Conservation (phyloP, 1,140 invertebrate species). For the Onthophagus taurus region DNA sequence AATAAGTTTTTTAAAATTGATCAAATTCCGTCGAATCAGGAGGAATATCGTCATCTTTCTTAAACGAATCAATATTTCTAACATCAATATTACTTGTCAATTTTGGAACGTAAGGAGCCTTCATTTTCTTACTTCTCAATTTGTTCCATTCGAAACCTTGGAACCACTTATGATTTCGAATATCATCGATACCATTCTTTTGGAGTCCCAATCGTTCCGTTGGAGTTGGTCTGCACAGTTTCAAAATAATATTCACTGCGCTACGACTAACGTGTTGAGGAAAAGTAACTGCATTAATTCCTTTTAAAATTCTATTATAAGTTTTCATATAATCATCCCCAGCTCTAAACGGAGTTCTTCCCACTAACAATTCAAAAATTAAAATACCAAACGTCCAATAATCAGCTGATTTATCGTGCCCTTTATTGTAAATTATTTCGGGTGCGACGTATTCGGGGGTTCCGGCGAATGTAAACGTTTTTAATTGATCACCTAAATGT, state of each 20-base stretch:
- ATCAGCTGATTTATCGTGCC: conserved; percentile 86
- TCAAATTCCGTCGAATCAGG: conserved; percentile 27
- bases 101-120: conserved; percentile 23
- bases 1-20: no score
- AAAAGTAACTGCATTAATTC: conserved; percentile 81
- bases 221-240: conserved; percentile 78
- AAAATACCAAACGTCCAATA: conserved; percentile 93
- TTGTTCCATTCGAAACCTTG: conserved; percentile 32
- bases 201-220: conserved; percentile 90
- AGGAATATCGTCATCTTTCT: conserved; percentile 24
- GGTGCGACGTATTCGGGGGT: conserved; percentile 89
- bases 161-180: conserved; percentile 81
- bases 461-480: conserved; percentile 97
- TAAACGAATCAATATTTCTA: conserved; percentile 28
- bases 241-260: conserved; percentile 76
- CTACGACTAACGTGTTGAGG: conserved; percentile 68
- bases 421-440: conserved; percentile 89
- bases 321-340: conserved; percentile 85
- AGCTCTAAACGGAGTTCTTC: conserved; percentile 89
- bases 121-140: conserved; percentile 19
- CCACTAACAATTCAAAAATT: conserved; percentile 84
- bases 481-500: conserved; percentile 60
- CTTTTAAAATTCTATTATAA: conserved; percentile 90
- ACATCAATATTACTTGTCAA: conserved; percentile 25
- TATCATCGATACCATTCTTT: conserved; percentile 81